Evolutionary conservation across 2,888 invertebrate genomes (phyloP).

Genomic region (Fissipunctia ypsillon): DNA sequence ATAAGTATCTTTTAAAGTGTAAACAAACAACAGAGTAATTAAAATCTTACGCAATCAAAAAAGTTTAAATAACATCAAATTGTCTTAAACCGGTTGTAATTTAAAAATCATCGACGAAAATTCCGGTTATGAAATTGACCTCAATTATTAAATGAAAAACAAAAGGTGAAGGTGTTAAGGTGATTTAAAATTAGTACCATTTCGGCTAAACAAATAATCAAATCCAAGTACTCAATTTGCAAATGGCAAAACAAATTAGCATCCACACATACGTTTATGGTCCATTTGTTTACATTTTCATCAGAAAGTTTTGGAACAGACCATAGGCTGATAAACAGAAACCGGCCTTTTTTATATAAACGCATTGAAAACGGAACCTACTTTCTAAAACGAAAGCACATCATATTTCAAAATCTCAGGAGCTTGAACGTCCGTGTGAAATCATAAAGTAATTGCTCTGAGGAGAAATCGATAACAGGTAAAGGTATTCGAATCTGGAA

Average conservation of each 20-base stretch:
- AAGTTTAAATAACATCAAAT: too few species aligned
- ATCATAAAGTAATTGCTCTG: conserved; percentile 46
- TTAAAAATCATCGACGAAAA: too few species aligned
- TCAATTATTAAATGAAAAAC: too few species aligned
- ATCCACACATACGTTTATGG: not conserved
- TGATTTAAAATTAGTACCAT: too few species aligned
- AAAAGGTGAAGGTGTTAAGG: too few species aligned
- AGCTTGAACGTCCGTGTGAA: conserved; percentile 35
- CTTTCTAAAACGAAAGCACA: conserved; percentile 12
- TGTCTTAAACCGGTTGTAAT: too few species aligned
- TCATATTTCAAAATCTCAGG: conserved; percentile 16
- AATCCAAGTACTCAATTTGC: too few species aligned
- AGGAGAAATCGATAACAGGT: conserved; percentile 38
- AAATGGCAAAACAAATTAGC: not conserved
- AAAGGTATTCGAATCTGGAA: conserved; percentile 45
- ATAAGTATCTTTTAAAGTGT: too few species aligned
- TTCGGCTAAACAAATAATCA: too few species aligned
- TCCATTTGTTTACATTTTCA: not conserved
- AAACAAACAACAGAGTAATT: too few species aligned
- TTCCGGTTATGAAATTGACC: too few species aligned
- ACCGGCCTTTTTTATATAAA: not conserved
- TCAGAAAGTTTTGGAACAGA: not conserved
- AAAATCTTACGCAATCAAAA: too few species aligned
- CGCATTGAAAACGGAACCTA: not conserved
- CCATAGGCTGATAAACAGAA: not conserved